Conservation (phyloP, 2,113 vertebrate genomes). For the Lepus europaeus region DNA sequence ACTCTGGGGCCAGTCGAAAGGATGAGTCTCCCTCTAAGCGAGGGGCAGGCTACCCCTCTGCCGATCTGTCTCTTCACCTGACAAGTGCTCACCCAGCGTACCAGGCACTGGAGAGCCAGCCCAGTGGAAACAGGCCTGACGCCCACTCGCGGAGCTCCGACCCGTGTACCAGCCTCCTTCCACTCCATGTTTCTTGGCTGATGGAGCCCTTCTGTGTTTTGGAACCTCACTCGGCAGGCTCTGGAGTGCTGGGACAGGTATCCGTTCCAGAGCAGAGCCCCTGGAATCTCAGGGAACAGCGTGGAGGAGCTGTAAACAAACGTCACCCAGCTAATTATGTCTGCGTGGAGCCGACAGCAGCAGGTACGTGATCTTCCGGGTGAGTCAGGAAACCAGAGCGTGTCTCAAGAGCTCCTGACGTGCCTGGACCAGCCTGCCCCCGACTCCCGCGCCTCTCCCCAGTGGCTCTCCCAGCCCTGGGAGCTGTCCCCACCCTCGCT, state of each 20-base stretch:
- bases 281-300: slow-evolving; percentile 36
- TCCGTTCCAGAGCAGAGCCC: background rate
- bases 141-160: background rate
- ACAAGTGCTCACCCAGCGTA: background rate
- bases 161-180: background rate
- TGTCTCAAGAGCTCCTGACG: background rate
- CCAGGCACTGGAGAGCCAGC: background rate
- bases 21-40: background rate
- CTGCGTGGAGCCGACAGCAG: background rate
- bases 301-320: background rate
- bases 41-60: background rate
- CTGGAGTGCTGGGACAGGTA: background rate
- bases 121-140: background rate
- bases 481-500: background rate
- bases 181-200: background rate
- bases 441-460: background rate
- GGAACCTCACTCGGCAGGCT: background rate
- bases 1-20: background rate
- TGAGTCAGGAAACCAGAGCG: background rate
- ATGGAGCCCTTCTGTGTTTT: background rate
- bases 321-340: background rate
- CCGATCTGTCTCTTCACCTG: background rate
- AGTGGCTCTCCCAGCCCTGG: background rate
- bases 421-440: background rate
- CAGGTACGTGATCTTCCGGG: background rate